A percentile compares a stretch with the other conserved stretches of the same genome.
These are phyloP conservation scores for Melanargia galathea DNA, from an alignment of 2,888 invertebrate species.

Conservation along the genomic window DNA sequence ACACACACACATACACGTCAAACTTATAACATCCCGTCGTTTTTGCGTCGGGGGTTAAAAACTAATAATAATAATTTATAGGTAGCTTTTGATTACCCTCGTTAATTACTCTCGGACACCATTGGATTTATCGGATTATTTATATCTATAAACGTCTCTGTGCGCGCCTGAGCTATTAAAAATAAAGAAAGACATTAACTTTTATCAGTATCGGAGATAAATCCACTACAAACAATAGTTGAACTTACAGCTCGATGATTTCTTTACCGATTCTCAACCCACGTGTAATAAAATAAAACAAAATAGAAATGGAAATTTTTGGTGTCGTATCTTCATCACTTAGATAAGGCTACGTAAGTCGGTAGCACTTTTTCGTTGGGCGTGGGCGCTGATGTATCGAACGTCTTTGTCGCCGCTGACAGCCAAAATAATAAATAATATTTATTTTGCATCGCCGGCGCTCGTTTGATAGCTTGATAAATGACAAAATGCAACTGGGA, in stretches of 20 bases:
- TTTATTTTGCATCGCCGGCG: slow-evolving; percentile 30
- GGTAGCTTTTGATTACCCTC: too few relatives aligned
- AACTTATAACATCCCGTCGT: too few relatives aligned
- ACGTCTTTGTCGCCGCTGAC: slow-evolving; percentile 37
- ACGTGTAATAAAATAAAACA: slow-evolving; percentile 3
- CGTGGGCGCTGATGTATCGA: slow-evolving; percentile 45
- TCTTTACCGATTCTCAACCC: not conserved
- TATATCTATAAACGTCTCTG: too few relatives aligned
- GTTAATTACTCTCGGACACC: too few relatives aligned
- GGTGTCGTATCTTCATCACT: slow-evolving; percentile 5
- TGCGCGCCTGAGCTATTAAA: too few relatives aligned
- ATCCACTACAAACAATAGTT: not conserved
- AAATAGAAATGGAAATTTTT: slow-evolving; percentile 15
- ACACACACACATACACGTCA: too few relatives aligned
- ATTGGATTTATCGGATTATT: too few relatives aligned
- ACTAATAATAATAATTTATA: too few relatives aligned
- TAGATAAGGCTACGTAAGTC: slow-evolving; percentile 26
- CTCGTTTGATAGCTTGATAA: slow-evolving; percentile 15
- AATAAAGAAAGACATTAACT: not conserved
- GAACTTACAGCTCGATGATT: not conserved
- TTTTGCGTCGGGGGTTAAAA: too few relatives aligned
- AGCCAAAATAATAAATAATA: slow-evolving; percentile 39
- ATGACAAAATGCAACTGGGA: slow-evolving; percentile 14
- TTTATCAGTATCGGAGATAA: not conserved
- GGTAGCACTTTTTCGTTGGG: slow-evolving; percentile 30